Conservation (phyloP, 2,113 vertebrate genomes). For the Datnioides undecimradiatus region DNA sequence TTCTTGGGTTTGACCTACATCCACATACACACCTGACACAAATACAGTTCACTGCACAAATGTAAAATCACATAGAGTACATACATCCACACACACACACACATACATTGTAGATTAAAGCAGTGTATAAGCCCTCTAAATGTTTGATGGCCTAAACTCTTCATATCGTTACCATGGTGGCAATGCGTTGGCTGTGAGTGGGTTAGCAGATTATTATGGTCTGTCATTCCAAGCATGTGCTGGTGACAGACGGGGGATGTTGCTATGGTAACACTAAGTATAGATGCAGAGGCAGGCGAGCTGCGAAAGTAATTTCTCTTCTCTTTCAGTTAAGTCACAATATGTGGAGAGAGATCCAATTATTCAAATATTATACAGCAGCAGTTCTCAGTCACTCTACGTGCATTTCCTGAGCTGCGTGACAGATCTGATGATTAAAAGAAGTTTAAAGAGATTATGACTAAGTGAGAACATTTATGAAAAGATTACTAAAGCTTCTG, state of each 20-base stretch:
- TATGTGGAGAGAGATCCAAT: neutral
- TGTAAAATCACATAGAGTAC: neutral
- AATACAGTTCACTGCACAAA: neutral
- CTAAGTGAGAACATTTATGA: neutral
- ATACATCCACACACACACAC: neutral
- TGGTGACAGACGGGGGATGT: slow-evolving; percentile 59
- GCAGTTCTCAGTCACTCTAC: no score
- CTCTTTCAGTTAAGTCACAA: slow-evolving; percentile 22
- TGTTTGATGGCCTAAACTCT: slow-evolving; percentile 25
- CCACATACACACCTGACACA: neutral
- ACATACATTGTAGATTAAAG: neutral
- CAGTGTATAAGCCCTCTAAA: neutral
- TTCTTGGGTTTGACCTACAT: neutral
- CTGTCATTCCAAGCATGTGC: slow-evolving; percentile 64
- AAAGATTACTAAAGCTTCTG: neutral
- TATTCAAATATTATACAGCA: neutral
- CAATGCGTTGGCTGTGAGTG: slow-evolving; percentile 67
- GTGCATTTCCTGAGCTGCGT: no score
- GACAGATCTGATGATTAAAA: neutral
- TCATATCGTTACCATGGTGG: slow-evolving; percentile 41
- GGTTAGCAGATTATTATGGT: slow-evolving; percentile 65
- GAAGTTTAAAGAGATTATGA: neutral
- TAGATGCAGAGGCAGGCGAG: slow-evolving; percentile 52
- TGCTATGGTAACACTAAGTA: slow-evolving; percentile 64
- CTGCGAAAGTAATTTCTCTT: slow-evolving; percentile 33